phyloP scores from a whole-genome alignment of 2,888 invertebrate species.

The Philaethria dido region DNA sequence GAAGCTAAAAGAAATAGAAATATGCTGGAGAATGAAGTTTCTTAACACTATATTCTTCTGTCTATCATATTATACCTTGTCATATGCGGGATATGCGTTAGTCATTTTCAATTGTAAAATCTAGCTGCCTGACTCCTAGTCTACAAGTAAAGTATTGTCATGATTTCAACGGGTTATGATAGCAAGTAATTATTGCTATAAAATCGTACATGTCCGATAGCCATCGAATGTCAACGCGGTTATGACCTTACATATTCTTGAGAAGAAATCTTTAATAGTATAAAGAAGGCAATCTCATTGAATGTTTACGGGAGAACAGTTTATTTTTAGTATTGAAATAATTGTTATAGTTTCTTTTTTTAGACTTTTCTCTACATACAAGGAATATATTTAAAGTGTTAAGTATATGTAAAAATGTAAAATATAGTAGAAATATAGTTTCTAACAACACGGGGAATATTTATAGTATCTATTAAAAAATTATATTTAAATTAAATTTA shows the following conservation, averaged over 20 bases:
- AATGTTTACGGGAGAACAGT: constrained; percentile 1
- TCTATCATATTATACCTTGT: no score
- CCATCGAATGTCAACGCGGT: constrained; percentile 35
- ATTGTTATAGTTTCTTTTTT: not conserved
- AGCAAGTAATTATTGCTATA: constrained; percentile 40
- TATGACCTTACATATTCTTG: constrained; percentile 38
- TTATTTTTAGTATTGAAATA: constrained; percentile 2
- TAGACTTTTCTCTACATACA: not conserved
- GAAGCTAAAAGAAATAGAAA: no score
- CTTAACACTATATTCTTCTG: no score
- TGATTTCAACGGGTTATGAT: constrained; percentile 34
- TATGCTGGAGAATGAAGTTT: no score
- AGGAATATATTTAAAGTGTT: no score
- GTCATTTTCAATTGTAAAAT: not conserved
- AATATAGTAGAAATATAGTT: no score
- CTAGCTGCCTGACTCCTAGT: constrained; percentile 17
- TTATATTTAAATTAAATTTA: no score
- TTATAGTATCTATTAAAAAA: no score
- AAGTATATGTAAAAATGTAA: no score
- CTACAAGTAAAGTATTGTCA: constrained; percentile 40
- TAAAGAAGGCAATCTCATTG: not conserved
- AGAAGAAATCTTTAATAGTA: constrained; percentile 28
- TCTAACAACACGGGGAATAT: no score
- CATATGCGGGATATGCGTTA: no score
- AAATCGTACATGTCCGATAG: constrained; percentile 34